phyloP scores from a whole-genome alignment of 2,113 vertebrate species.

The Dendrocopos noguchii region DNA sequence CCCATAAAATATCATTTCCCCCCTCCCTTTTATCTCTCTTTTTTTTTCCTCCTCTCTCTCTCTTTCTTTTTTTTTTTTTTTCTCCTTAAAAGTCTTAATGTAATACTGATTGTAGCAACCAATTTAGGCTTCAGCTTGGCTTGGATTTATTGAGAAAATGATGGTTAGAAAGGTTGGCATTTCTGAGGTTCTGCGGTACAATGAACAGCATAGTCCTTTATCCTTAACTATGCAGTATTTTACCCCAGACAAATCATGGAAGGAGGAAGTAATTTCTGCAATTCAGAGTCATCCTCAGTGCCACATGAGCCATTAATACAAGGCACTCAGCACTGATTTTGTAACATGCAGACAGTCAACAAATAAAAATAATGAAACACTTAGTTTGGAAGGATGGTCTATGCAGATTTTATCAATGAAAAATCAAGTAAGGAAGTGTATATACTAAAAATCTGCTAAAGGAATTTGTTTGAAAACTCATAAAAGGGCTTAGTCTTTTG shows the following conservation, averaged over 20 bases:
- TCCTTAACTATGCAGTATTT: neutral
- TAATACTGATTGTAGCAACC: neutral
- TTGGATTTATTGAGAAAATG: neutral
- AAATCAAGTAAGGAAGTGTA: slow-evolving; percentile 7
- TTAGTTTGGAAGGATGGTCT: slow-evolving; percentile 7
- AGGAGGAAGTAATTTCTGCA: neutral
- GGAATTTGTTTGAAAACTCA: neutral
- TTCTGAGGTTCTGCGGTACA: accelerated
- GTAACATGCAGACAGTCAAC: neutral
- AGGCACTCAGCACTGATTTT: neutral
- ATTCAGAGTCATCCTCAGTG: neutral
- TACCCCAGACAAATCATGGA: neutral
- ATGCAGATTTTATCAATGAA: slow-evolving; percentile 27
- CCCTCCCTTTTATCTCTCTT: no score
- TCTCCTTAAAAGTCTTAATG: neutral
- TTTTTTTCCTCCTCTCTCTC: no score
- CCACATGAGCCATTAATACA: neutral
- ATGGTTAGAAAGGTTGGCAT: neutral
- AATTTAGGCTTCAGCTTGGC: neutral
- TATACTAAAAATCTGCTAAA: slow-evolving; percentile 34
- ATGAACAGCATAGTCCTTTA: neutral
- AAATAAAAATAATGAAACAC: slow-evolving; percentile 48
- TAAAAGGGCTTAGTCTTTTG: neutral
- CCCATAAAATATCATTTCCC: neutral
- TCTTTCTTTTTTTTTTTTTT: neutral